Evolutionary conservation across 2,888 invertebrate genomes (phyloP).

Genomic region (Tribolium freemani): DNA sequence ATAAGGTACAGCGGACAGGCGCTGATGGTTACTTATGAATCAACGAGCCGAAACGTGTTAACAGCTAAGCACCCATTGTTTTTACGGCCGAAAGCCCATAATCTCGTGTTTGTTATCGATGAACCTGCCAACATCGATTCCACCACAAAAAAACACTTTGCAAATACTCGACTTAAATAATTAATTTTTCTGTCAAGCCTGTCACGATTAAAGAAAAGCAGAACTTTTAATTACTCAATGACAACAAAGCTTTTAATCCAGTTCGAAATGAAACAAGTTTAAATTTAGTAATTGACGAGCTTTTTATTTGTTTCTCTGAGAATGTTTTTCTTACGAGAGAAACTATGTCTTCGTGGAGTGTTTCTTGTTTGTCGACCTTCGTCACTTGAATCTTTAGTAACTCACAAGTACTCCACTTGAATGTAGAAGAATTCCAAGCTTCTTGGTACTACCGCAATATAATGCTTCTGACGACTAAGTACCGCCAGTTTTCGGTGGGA

Average conservation of each 20-base stretch:
- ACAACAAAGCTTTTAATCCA: constrained; percentile 27
- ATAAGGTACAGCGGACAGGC: not conserved
- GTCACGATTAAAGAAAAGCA: not conserved
- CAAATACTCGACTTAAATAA: not conserved
- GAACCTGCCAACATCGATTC: too few relatives aligned
- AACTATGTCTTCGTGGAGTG: constrained; percentile 33
- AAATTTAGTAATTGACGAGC: constrained; percentile 32
- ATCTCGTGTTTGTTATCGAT: constrained; percentile 5
- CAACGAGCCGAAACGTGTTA: constrained; percentile 1
- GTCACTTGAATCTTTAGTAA: constrained; percentile 34
- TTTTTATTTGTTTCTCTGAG: constrained; percentile 31
- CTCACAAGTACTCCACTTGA: constrained; percentile 35
- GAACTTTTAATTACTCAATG: not conserved
- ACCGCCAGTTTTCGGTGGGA: not conserved
- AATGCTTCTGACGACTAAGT: constrained; percentile 1
- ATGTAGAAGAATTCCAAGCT: constrained; percentile 32
- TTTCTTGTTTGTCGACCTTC: constrained; percentile 42
- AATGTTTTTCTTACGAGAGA: constrained; percentile 35
- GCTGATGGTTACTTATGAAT: not conserved
- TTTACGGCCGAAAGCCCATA: not conserved
- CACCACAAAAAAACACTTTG: not conserved
- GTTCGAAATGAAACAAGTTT: constrained; percentile 35
- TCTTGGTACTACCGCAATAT: constrained; percentile 23
- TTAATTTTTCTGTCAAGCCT: not conserved
- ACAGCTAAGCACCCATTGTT: constrained; percentile 10